Conservation (phyloP, 2,888 invertebrate genomes). For the Ichneumoninae sp. region DNA sequence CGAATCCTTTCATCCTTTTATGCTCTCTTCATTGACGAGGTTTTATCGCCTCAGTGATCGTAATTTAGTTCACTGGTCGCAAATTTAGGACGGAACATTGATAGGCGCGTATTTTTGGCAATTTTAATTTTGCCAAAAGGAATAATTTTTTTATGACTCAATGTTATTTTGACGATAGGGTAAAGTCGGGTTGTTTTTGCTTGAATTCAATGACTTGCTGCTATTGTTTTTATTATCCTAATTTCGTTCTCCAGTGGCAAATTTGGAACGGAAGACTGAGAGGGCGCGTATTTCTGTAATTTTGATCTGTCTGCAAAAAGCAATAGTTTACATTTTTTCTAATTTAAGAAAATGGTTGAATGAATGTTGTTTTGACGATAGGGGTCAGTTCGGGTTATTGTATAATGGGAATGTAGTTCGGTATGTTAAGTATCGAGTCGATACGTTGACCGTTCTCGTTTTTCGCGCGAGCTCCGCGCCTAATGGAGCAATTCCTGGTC, state of each 20-base stretch:
- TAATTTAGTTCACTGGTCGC: background rate
- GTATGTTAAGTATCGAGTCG: background rate
- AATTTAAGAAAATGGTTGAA: too few species aligned
- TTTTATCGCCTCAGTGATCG: background rate
- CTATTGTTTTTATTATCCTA: background rate
- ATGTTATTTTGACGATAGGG: too few species aligned
- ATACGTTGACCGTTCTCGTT: slow-evolving; percentile 20
- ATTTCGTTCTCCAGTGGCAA: background rate
- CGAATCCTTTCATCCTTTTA: too few species aligned
- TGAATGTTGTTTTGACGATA: background rate
- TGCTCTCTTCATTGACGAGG: background rate
- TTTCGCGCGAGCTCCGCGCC: slow-evolving; percentile 25
- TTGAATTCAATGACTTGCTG: background rate
- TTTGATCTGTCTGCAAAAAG: too few species aligned
- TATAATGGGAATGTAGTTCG: background rate
- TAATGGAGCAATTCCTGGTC: slow-evolving; percentile 44
- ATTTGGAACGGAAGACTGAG: background rate
- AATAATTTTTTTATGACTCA: too few species aligned
- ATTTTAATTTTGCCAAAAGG: background rate
- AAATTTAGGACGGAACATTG: background rate
- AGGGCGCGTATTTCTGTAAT: background rate
- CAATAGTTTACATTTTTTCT: too few species aligned
- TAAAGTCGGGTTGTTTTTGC: background rate
- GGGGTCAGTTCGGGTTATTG: background rate
- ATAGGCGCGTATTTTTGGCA: background rate